A percentile compares a stretch with the other conserved stretches of the same genome.
These are phyloP conservation scores for Somateria mollissima DNA, from an alignment of 2,797 vertebrate species.

Conservation along the genomic window DNA sequence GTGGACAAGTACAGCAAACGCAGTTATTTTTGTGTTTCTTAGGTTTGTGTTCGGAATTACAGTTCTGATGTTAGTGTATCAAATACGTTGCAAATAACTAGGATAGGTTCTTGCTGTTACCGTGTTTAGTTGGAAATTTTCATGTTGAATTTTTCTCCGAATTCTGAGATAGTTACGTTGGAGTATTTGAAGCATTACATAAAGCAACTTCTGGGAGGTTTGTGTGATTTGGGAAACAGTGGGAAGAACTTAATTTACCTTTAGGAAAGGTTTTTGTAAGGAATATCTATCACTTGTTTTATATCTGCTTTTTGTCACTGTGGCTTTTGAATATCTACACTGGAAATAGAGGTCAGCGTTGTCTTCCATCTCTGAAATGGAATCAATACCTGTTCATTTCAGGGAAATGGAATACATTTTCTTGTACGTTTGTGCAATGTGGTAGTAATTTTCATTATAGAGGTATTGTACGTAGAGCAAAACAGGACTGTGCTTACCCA, in stretches of 20 bases:
- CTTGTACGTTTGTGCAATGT: not conserved
- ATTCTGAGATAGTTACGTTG: not conserved
- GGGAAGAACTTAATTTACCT: not conserved
- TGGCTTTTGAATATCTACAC: not conserved
- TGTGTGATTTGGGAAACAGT: not conserved
- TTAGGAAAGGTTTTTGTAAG: not conserved
- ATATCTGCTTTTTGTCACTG: not conserved
- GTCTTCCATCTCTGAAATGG: constrained; percentile 19
- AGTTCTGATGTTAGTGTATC: not conserved
- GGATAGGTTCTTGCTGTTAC: not conserved
- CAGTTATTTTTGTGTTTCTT: not conserved
- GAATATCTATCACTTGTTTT: not conserved
- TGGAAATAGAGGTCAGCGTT: not conserved
- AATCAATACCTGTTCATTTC: not conserved
- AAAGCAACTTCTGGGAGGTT: not conserved
- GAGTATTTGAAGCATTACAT: not conserved
- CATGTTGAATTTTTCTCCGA: not conserved
- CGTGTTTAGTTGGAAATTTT: not conserved
- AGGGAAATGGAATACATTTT: not conserved
- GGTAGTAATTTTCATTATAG: not conserved
- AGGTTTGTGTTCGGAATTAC: not conserved
- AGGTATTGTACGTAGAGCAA: not conserved
- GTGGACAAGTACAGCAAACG: not conserved
- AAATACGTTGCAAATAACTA: not conserved
- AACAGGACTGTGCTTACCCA: not conserved